Conservation (phyloP, 2,888 invertebrate species). For the Lochmaea capreae region DNA sequence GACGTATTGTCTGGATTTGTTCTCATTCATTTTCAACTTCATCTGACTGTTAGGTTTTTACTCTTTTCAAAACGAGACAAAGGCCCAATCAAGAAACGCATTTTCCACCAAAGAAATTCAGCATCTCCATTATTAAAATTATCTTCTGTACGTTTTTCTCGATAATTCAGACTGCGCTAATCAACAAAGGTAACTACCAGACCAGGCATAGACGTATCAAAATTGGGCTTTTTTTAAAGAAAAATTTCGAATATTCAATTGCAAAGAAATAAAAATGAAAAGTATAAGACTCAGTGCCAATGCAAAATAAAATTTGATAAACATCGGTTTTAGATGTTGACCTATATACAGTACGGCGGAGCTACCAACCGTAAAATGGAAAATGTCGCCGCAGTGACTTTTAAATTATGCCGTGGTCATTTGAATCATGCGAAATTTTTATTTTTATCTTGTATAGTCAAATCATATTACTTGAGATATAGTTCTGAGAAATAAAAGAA, state of each 20-base stretch:
- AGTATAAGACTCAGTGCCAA: no score
- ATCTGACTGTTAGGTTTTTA: slow-evolving; percentile 31
- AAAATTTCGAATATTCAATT: background rate
- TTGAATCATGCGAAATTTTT: background rate
- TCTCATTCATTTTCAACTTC: slow-evolving; percentile 28
- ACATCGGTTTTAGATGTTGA: no score
- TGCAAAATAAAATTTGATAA: no score
- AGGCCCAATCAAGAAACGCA: slow-evolving; percentile 34
- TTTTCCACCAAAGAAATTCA: slow-evolving; percentile 24
- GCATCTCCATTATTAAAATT: slow-evolving; percentile 33
- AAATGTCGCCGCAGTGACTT: background rate
- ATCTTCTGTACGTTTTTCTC: slow-evolving; percentile 5
- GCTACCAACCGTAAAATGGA: background rate
- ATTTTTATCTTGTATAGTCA: background rate
- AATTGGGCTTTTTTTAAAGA: background rate
- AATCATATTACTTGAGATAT: background rate
- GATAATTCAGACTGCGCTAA: slow-evolving; percentile 1
- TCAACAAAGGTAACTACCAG: slow-evolving; percentile 3
- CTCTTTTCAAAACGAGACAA: slow-evolving; percentile 32
- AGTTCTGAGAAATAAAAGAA: no score
- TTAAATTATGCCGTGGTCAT: background rate
- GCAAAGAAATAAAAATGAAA: background rate
- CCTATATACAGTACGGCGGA: no score
- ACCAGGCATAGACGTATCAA: background rate
- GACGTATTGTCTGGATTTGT: slow-evolving; percentile 29